Conservation (phyloP, 1,140 invertebrate genomes). For the Tribolium madens region DNA sequence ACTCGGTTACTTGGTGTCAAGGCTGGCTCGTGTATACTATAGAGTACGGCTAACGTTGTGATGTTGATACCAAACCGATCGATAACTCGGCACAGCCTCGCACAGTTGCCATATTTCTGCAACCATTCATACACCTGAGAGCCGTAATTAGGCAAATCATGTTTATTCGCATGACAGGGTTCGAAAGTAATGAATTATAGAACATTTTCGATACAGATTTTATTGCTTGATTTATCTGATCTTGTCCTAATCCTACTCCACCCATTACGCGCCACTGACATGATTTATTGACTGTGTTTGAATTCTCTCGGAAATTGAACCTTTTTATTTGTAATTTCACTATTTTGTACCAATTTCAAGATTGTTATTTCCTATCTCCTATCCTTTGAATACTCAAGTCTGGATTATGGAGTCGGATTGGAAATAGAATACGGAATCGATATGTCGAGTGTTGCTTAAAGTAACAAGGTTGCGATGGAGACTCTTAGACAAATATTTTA, state of each 20-base stretch:
- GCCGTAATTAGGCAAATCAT: not conserved
- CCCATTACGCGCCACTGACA: not conserved
- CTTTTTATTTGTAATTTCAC: not conserved
- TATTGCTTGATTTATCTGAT: not conserved
- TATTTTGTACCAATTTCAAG: not conserved
- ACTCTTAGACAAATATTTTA: not conserved
- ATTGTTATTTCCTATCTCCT: too few relatives aligned
- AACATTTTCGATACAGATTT: not conserved
- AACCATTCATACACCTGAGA: slow-evolving; percentile 44
- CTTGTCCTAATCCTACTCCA: not conserved
- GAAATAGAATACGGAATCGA: not conserved
- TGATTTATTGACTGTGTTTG: not conserved
- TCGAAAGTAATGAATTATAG: not conserved
- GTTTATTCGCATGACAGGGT: not conserved
- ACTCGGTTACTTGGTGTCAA: slow-evolving; percentile 57
- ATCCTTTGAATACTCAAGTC: too few relatives aligned
- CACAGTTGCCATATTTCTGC: slow-evolving; percentile 42
- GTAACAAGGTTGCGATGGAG: not conserved
- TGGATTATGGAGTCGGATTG: not conserved
- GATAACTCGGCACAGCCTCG: slow-evolving; percentile 38
- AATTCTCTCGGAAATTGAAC: not conserved
- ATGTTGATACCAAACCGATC: slow-evolving; percentile 42
- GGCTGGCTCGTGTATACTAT: slow-evolving; percentile 47
- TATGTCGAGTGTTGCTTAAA: not conserved
- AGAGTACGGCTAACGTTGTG: slow-evolving; percentile 21